phyloP scores from a whole-genome alignment of 2,113 vertebrate genomes.

The Indicator maculatus region DNA sequence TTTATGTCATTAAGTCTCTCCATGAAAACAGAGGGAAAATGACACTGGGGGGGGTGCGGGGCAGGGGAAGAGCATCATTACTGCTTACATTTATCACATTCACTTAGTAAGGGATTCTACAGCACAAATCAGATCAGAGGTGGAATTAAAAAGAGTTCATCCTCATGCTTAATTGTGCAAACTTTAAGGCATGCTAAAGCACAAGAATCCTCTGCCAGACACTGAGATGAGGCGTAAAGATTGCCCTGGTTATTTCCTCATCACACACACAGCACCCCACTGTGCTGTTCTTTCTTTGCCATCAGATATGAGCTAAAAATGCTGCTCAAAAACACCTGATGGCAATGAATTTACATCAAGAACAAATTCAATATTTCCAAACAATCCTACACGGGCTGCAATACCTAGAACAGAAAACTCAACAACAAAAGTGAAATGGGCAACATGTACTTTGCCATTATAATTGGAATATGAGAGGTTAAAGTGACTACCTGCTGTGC shows the following conservation, averaged over 20 bases:
- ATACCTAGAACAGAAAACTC: background rate
- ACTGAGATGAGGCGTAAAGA: background rate
- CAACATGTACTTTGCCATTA: background rate
- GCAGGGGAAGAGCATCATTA: background rate
- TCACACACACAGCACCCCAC: background rate
- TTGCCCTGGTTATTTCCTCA: background rate
- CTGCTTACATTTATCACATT: background rate
- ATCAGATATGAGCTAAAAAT: background rate
- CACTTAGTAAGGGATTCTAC: background rate
- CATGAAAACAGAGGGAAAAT: background rate
- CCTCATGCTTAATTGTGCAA: accelerated
- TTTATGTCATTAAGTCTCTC: background rate
- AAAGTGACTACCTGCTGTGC: background rate
- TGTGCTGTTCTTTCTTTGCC: background rate
- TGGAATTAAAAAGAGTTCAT: background rate
- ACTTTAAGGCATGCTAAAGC: background rate
- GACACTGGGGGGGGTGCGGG: too few species aligned
- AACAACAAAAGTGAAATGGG: background rate
- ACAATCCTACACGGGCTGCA: background rate
- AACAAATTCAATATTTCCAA: background rate
- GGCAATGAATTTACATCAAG: background rate
- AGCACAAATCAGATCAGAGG: background rate
- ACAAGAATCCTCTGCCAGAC: background rate
- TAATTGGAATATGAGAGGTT: background rate
- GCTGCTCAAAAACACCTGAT: background rate